Evolutionary conservation across 2,888 invertebrate species (phyloP).

Genomic region (Caenorhabditis wallacei): DNA sequence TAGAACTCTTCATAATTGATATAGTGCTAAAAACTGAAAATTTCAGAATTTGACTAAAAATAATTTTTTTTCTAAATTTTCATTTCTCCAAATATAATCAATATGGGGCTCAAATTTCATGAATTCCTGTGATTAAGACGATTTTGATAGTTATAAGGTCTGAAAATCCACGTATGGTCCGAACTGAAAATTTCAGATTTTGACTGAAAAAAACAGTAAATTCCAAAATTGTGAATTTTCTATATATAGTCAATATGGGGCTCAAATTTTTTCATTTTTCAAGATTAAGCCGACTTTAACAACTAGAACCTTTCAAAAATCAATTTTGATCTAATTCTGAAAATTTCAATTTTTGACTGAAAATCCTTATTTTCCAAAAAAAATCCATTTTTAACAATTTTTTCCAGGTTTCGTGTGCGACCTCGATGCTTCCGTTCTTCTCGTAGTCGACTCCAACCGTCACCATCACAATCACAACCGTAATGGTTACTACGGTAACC

Average conservation of each 20-base stretch:
- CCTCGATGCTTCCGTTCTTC: slow-evolving; percentile 75
- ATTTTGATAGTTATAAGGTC: background rate
- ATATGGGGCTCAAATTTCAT: too few species aligned
- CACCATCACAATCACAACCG: slow-evolving; percentile 50
- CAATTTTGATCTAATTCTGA: too few species aligned
- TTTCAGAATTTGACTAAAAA: background rate
- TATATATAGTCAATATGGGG: background rate
- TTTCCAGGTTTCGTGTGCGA: slow-evolving; percentile 75
- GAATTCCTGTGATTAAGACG: too few species aligned
- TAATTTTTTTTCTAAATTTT: slow-evolving; percentile 7
- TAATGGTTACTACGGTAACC: slow-evolving; percentile 25
- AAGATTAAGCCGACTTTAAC: too few species aligned
- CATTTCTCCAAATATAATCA: too few species aligned
- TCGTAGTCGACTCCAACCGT: slow-evolving; percentile 68
- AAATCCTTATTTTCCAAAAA: too few species aligned
- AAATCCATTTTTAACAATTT: too few species aligned
- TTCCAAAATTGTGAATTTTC: too few species aligned
- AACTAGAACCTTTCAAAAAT: background rate
- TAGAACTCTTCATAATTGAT: slow-evolving; percentile 4
- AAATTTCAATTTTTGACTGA: too few species aligned
- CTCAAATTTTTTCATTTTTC: background rate
- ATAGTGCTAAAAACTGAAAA: too few species aligned
- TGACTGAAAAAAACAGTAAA: background rate
- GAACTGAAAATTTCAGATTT: background rate
- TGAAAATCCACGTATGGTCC: background rate